A percentile compares a stretch with the other conserved stretches of the same genome.
Evolutionary conservation across 2,797 vertebrate genomes (phyloP).

Genomic region (Graptemys geographica): DNA sequence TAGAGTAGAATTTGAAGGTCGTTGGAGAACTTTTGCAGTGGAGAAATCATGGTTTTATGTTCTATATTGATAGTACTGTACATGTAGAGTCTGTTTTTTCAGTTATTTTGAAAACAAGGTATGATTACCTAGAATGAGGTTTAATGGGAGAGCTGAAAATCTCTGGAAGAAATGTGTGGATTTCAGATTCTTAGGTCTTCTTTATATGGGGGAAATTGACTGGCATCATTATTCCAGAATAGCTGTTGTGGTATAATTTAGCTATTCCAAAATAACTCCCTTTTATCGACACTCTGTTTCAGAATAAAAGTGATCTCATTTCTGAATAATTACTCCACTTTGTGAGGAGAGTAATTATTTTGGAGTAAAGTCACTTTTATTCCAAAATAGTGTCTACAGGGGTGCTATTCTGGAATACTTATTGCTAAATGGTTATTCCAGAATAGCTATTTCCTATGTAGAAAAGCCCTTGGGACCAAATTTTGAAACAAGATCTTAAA

Average conservation of each 20-base stretch:
- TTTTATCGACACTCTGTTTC: background rate
- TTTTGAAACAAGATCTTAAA: background rate
- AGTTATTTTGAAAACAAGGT: background rate
- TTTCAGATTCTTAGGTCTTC: background rate
- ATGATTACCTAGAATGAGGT: background rate
- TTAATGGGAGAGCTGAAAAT: background rate
- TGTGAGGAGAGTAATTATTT: background rate
- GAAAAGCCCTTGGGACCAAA: background rate
- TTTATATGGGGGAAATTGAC: background rate
- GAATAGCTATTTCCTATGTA: background rate
- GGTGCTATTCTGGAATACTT: background rate
- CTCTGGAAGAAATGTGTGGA: background rate
- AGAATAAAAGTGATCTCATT: background rate
- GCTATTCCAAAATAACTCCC: background rate
- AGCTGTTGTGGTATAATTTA: background rate
- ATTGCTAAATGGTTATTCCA: background rate
- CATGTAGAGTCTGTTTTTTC: background rate
- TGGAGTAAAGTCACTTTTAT: background rate
- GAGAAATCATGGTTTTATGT: background rate
- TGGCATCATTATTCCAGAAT: background rate
- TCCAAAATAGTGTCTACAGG: background rate
- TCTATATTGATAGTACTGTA: background rate
- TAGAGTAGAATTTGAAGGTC: background rate
- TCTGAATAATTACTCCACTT: background rate
- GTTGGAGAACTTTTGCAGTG: background rate